Evolutionary conservation across 2,888 invertebrate genomes (phyloP).

Genomic region (Brachynemurus nebulosus): DNA sequence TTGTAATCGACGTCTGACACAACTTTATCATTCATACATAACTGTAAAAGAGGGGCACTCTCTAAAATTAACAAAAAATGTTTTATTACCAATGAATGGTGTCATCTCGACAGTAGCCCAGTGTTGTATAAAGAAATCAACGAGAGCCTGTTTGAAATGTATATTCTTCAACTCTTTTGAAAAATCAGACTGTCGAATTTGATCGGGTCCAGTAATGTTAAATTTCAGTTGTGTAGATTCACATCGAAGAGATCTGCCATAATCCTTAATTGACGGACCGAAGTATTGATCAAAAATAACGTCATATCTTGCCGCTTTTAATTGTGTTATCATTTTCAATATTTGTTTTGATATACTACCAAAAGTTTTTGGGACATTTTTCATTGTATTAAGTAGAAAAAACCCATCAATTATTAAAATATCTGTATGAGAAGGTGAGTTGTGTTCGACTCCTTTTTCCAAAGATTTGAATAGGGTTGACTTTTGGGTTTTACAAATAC

Average conservation of each 20-base stretch:
- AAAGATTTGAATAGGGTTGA: constrained; percentile 18
- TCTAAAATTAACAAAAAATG: constrained; percentile 13
- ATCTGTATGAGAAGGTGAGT: constrained; percentile 17
- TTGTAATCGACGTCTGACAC: constrained; percentile 8
- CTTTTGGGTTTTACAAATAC: constrained; percentile 22
- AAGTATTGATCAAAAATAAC: constrained; percentile 9
- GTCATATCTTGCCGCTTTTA: constrained; percentile 18
- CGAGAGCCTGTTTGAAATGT: constrained; percentile 20
- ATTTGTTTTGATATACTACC: constrained; percentile 22
- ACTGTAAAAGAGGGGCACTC: constrained; percentile 15
- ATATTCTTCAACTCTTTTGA: constrained; percentile 19
- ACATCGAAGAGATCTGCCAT: constrained; percentile 13
- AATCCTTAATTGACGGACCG: constrained; percentile 15
- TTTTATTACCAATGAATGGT: constrained; percentile 14
- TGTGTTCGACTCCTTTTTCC: constrained; percentile 14
- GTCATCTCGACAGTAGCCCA: constrained; percentile 16
- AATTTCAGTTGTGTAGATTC: constrained; percentile 19
- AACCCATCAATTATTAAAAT: constrained; percentile 25
- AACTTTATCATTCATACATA: constrained; percentile 10
- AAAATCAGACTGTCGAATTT: constrained; percentile 20
- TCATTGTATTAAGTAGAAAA: constrained; percentile 21
- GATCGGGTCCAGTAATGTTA: constrained; percentile 20
- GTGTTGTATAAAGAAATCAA: constrained; percentile 20
- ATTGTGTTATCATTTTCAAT: constrained; percentile 17
- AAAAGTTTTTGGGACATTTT: constrained; percentile 23